These are phyloP conservation scores for Procambarus virginalis DNA, from an alignment of 1,140 invertebrate species.

Conservation along the genomic window DNA sequence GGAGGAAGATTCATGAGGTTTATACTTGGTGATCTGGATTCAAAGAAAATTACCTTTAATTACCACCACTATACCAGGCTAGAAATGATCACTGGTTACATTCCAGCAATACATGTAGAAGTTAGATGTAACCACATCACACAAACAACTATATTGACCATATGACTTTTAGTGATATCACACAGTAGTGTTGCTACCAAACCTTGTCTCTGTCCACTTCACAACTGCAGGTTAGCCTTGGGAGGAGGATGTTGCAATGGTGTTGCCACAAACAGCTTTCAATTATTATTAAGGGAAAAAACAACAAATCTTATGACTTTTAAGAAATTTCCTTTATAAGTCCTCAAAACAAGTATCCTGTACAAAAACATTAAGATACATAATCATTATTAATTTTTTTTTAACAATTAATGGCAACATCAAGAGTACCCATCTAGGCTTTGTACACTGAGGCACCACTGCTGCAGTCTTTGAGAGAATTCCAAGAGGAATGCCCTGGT, in stretches of 20 bases:
- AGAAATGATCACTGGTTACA: slow-evolving; percentile 46
- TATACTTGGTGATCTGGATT: slow-evolving; percentile 12
- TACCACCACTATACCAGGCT: slow-evolving; percentile 30
- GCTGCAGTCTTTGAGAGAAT: slow-evolving; percentile 37
- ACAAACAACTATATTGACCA: slow-evolving; percentile 33
- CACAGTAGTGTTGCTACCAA: slow-evolving; percentile 36
- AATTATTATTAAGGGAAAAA: slow-evolving; percentile 5
- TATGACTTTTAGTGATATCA: slow-evolving; percentile 20
- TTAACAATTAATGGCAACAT: slow-evolving; percentile 8
- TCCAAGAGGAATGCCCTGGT: slow-evolving; percentile 1
- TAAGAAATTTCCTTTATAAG: background rate
- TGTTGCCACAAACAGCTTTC: slow-evolving; percentile 11
- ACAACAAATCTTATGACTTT: slow-evolving; percentile 1
- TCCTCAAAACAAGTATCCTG: background rate
- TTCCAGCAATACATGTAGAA: slow-evolving; percentile 23
- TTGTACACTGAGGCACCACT: slow-evolving; percentile 54
- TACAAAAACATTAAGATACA: slow-evolving; percentile 9
- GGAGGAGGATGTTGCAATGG: background rate
- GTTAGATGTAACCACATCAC: slow-evolving; percentile 35
- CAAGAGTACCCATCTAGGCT: slow-evolving; percentile 7
- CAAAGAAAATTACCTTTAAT: slow-evolving; percentile 30
- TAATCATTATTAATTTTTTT: background rate
- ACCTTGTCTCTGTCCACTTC: slow-evolving; percentile 11
- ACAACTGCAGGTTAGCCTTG: slow-evolving; percentile 21
- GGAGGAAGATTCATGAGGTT: slow-evolving; percentile 16